phyloP scores from a whole-genome alignment of 2,113 vertebrate species.

The Protobothrops mucrosquamatus region DNA sequence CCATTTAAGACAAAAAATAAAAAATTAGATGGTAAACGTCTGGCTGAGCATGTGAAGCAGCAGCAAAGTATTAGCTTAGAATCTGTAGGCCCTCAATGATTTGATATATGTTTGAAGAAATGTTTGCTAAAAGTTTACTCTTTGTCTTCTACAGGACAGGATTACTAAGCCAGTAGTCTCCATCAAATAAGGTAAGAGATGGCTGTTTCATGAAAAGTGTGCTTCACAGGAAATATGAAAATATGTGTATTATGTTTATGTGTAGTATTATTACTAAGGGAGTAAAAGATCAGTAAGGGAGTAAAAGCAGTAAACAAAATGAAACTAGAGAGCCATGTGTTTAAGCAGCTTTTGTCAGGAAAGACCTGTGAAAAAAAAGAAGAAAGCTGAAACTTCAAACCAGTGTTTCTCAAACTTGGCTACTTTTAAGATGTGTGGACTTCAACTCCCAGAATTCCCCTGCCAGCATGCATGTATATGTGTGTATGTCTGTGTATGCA shows the following conservation, averaged over 20 bases:
- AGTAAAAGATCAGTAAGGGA: background rate
- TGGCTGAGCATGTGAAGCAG: background rate
- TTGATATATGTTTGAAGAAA: background rate
- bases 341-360: background rate
- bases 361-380: background rate
- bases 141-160: conserved; percentile 35
- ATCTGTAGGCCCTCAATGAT: background rate
- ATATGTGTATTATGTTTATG: background rate
- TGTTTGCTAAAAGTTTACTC: fast-evolving
- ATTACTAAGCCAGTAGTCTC: conserved; percentile 18
- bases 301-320: background rate
- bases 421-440: background rate
- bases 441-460: background rate
- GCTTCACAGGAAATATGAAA: background rate
- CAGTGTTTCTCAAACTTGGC: background rate
- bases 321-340: too few species aligned
- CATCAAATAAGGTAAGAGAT: conserved; percentile 14
- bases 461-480: background rate
- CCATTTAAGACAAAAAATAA: background rate
- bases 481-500: background rate
- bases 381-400: background rate
- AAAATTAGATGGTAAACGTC: background rate
- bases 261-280: background rate
- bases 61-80: background rate
- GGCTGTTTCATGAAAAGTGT: fast-evolving